Percentiles rank a stretch among this genome's conserved stretches.
phyloP scores from a whole-genome alignment of 2,797 vertebrate species.

The Pipistrellus nathusii region DNA sequence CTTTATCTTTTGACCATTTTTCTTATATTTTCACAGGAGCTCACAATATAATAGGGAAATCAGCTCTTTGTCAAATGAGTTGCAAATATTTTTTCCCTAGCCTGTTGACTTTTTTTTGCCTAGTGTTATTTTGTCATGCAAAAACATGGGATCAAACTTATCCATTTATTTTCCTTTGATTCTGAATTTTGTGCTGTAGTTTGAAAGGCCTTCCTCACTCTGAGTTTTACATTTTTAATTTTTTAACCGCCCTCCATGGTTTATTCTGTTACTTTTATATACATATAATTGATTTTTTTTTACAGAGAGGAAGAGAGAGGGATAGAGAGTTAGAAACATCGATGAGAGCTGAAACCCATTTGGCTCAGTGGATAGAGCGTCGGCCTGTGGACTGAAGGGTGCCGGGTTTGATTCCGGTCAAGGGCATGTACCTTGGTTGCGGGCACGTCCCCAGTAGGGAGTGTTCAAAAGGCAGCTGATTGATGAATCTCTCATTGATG shows the following conservation, averaged over 20 bases:
- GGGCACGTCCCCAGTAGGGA: too few species aligned
- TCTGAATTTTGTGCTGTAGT: conserved; percentile 29
- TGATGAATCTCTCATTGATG: too few species aligned
- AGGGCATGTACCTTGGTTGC: too few species aligned
- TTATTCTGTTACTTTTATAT: background rate
- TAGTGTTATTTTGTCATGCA: background rate
- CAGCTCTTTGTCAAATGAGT: conserved; percentile 18
- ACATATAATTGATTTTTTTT: too few species aligned
- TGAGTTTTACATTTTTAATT: background rate
- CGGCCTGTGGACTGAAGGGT: too few species aligned
- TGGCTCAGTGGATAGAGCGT: too few species aligned
- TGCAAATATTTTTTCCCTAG: conserved; percentile 46
- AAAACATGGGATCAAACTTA: conserved; percentile 41
- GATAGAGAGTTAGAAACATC: too few species aligned
- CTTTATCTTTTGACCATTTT: conserved; percentile 36
- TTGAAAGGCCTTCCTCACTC: conserved; percentile 30
- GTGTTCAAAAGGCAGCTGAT: too few species aligned
- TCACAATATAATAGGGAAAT: conserved; percentile 33
- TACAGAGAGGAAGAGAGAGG: too few species aligned
- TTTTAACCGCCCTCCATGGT: background rate
- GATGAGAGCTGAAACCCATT: too few species aligned
- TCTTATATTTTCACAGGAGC: background rate
- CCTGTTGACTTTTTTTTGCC: conserved; percentile 57
- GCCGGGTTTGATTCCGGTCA: too few species aligned
- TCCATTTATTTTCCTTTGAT: background rate